Evolutionary conservation across 2,797 vertebrate species (phyloP), one percentile per base, ranked within the genome.

Genomic region (Pangasius larnaudii): DNA sequence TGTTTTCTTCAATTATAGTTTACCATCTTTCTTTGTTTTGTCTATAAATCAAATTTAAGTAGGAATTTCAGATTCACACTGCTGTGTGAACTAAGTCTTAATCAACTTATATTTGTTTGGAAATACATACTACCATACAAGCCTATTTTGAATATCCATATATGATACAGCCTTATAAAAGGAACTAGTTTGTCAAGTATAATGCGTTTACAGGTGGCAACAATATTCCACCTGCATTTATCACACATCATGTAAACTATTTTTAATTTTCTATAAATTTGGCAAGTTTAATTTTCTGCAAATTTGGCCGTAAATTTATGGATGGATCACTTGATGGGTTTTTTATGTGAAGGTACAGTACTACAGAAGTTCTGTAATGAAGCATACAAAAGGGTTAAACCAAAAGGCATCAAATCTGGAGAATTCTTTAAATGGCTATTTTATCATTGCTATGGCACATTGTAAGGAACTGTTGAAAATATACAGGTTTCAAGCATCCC

Each of bases 341-440:
- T 75, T 13, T 11, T 5, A 42, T 42, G 67, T 36, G 6, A 36
- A 18, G 33, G 36, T 72, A 42, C 9, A 74, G 22, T 13, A 13
- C 22, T 46, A 74, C 2, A 74, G 39, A 74, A 3, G 39, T n/a
- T 77, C 49, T 78, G n/a, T 53, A 19, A 78, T 53, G 2, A 78
- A 33, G n/a, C n/a, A 19, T 53, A 53, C n/a, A 30, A 77, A 30
- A 3, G 13, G 27, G 39, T 74, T 46, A 10, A 78, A 53, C 27
- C 49, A 53, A 78, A 53, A 78, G 49, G 7, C 74, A 16, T n/a
- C 13, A 77, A 77, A 51, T 77, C 75, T 78, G n/a, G 69, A 39
- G 3, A 39, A 42, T 49, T 51, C 46, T n/a, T 51, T 16, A 46
- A 51, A 77, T 30, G 30, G 18, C 36, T 42, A 72, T 18, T 19